phyloP scores from a whole-genome alignment of 2,113 vertebrate genomes.

The Aptenodytes forsteri region DNA sequence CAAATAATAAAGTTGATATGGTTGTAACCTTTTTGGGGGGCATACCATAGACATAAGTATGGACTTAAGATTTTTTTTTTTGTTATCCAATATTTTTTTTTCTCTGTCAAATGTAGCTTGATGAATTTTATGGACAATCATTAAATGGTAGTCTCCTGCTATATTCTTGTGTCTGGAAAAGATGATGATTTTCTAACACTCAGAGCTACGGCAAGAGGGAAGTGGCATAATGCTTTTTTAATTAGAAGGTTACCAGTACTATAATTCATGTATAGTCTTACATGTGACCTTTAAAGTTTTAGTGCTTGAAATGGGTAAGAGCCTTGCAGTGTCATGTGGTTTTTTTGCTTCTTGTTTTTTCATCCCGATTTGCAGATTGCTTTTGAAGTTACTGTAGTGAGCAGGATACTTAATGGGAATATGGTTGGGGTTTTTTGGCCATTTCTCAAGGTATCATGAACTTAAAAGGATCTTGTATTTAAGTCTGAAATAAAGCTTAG shows the following conservation, averaged over 20 bases:
- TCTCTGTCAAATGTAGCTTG: background rate
- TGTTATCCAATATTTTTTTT: background rate
- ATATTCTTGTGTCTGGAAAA: background rate
- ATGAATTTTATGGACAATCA: background rate
- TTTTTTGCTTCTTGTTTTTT: background rate
- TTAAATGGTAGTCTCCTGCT: background rate
- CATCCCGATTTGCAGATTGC: background rate
- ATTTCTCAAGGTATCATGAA: background rate
- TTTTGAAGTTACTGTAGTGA: background rate
- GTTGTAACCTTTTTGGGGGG: background rate
- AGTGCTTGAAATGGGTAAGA: background rate
- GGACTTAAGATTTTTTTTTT: background rate
- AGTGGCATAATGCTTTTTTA: background rate
- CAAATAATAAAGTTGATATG: background rate
- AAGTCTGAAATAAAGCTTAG: background rate
- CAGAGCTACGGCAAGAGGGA: background rate
- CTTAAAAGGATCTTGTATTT: background rate
- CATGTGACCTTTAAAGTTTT: background rate
- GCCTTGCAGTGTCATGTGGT: background rate
- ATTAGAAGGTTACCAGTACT: background rate
- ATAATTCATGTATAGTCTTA: background rate
- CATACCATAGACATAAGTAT: background rate
- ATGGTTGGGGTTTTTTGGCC: too few relatives aligned
- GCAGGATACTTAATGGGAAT: background rate
- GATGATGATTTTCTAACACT: background rate